Conservation (phyloP, 2,113 vertebrate species). For the Erythrocercus mccallii region DNA sequence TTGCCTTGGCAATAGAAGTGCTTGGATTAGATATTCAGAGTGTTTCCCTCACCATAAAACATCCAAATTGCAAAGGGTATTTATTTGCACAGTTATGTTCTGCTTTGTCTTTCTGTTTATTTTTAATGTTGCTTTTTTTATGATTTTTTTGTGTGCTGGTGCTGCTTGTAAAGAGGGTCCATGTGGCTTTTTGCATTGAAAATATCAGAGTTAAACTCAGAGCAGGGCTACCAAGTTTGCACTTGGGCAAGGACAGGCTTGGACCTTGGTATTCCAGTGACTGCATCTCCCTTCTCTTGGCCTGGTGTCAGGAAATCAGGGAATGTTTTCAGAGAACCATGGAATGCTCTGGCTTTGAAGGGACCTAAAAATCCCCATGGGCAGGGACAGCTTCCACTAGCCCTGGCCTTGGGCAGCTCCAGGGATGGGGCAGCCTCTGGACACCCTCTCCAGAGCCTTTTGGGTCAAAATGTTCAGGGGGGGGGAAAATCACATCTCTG, state of each 20-base stretch:
- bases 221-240: neutral
- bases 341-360: neutral
- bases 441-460: neutral
- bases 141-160: neutral
- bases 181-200: neutral
- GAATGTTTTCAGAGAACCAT: neutral
- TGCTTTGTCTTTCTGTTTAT: neutral
- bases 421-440: neutral
- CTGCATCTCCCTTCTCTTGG: neutral
- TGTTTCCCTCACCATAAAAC: conserved; percentile 27
- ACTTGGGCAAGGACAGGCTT: neutral
- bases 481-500: neutral
- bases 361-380: neutral
- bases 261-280: neutral
- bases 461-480: neutral
- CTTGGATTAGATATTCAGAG: conserved; percentile 29
- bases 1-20: conserved; percentile 43
- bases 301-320: neutral
- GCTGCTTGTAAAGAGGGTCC: neutral
- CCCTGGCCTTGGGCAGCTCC: neutral
- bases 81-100: conserved; percentile 38
- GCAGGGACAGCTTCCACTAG: neutral
- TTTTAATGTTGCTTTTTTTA: neutral
- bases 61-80: conserved; percentile 46
- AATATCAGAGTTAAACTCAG: neutral